Evolutionary conservation across 2,797 vertebrate genomes (phyloP).

Genomic region (Arremon aurantiirostris): DNA sequence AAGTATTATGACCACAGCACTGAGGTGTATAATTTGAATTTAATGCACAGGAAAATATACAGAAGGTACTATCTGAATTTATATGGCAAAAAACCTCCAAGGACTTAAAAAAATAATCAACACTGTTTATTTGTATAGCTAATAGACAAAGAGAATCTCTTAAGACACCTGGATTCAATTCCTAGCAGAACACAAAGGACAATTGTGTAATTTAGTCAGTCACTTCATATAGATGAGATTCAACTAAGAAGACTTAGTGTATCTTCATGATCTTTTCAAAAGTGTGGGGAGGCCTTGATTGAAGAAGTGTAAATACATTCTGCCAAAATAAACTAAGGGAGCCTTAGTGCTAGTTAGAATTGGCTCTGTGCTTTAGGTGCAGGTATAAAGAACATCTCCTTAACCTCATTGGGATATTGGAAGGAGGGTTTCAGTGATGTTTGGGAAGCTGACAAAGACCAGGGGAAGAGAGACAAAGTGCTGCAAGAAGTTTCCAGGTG

Average conservation of each 20-base stretch:
- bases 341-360: background rate
- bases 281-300: background rate
- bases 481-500: background rate
- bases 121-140: background rate
- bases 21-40: background rate
- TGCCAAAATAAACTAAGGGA: background rate
- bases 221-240: background rate
- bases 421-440: background rate
- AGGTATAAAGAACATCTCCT: background rate
- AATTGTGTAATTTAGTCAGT: background rate
- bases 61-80: background rate
- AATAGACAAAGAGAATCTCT: background rate
- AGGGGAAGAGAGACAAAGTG: background rate
- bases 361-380: background rate
- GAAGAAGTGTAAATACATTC: constrained; percentile 2
- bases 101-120: background rate
- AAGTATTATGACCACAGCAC: background rate
- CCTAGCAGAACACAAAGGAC: constrained; percentile 7
- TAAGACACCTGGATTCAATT: constrained; percentile 22
- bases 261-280: constrained; percentile 23
- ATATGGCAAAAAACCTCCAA: background rate
- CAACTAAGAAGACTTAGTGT: background rate
- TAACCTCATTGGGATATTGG: background rate
- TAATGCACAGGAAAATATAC: background rate
- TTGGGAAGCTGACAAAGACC: background rate